Percentiles rank a stretch among this genome's conserved stretches.
Evolutionary conservation across 2,888 invertebrate genomes (phyloP).

Genomic region (Allophyes oxyacanthae): DNA sequence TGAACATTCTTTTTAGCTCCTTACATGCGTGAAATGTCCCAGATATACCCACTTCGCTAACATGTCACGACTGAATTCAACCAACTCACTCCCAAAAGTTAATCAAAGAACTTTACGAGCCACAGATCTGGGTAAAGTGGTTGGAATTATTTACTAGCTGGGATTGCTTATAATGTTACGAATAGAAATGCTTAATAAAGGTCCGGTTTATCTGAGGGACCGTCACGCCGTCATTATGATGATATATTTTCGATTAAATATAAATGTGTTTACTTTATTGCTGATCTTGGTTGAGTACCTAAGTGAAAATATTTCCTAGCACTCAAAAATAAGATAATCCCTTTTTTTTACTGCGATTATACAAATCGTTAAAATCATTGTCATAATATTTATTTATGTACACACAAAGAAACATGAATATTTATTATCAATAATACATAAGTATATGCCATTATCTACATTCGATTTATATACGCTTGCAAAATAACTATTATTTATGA

Average conservation of each 20-base stretch:
- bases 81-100: slow-evolving; percentile 72
- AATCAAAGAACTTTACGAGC: slow-evolving; percentile 76
- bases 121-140: slow-evolving; percentile 65
- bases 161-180: slow-evolving; percentile 59
- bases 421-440: too few species aligned
- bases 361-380: too few species aligned
- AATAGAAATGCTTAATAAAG: slow-evolving; percentile 29
- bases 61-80: slow-evolving; percentile 74
- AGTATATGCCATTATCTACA: slow-evolving; percentile 16
- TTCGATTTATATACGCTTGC: slow-evolving; percentile 26
- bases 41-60: slow-evolving; percentile 55
- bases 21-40: slow-evolving; percentile 35
- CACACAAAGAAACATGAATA: too few species aligned
- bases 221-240: too few species aligned
- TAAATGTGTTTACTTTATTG: too few species aligned
- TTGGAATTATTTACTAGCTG: slow-evolving; percentile 74
- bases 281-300: too few species aligned
- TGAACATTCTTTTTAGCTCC: slow-evolving; percentile 31
- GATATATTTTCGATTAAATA: too few species aligned
- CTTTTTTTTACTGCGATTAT: too few species aligned
- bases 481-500: slow-evolving; percentile 7
- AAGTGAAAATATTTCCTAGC: too few species aligned
- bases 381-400: too few species aligned
- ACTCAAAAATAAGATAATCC: too few species aligned
- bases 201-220: slow-evolving; percentile 1